Conservation (phyloP, 1,140 invertebrate species). For the Archegozetes longisetosus region DNA sequence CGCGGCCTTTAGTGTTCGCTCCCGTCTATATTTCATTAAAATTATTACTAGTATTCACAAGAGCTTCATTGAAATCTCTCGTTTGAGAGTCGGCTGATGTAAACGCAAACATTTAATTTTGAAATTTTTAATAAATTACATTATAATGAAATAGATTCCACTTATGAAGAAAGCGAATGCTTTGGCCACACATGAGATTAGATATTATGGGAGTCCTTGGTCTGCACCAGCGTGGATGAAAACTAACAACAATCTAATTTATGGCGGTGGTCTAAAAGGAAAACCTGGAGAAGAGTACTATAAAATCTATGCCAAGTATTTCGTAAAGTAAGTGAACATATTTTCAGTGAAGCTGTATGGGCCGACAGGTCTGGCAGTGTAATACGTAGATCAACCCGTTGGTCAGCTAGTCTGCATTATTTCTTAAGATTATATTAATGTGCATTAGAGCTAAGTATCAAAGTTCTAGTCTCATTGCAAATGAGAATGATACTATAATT, state of each 20-base stretch:
- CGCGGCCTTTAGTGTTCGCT: no score
- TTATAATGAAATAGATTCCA: slow-evolving; percentile 50
- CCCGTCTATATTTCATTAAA: no score
- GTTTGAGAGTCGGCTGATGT: no score
- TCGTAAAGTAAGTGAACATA: slow-evolving; percentile 41
- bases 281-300: slow-evolving; percentile 43
- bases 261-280: slow-evolving; percentile 38
- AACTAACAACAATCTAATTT: slow-evolving; percentile 42
- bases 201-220: slow-evolving; percentile 57
- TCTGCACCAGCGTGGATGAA: slow-evolving; percentile 87
- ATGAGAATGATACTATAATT: no score
- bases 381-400: neutral
- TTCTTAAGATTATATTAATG: no score
- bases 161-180: slow-evolving; percentile 37
- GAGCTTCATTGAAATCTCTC: no score
- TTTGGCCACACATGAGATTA: slow-evolving; percentile 30
- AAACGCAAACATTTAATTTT: no score
- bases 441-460: no score
- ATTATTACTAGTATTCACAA: no score
- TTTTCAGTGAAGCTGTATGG: no score
- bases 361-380: neutral
- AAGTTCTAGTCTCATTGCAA: no score
- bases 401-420: neutral
- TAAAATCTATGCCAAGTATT: slow-evolving; percentile 60
- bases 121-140: no score